Evolutionary conservation across 2,888 invertebrate species (phyloP), one percentile per base, ranked within the genome.

Genomic region (Acronicta alni): DNA sequence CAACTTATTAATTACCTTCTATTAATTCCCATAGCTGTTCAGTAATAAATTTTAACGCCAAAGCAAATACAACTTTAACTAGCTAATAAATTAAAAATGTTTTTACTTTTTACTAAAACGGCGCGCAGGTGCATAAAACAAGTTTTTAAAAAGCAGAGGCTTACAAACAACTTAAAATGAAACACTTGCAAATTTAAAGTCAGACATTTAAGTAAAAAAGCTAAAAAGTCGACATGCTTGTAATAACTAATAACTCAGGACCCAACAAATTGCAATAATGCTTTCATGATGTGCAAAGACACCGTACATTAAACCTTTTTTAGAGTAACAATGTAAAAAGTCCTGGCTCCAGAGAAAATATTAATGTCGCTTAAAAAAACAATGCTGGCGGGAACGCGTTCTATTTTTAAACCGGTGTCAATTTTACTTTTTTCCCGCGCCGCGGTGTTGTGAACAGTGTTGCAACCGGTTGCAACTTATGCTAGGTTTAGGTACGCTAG

Each of bases 371-470:
- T 72, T 67, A 72, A 77, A 83, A 84, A 79, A 83, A 70, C 54
- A 52, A 67, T 66, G 63, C 63, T 58, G 77, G 75, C 79, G 75
- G 77, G 78, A 80, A 74, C 74, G 73, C 59, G 81, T 84, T 88
- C 85, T 89, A 87, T 88, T 86, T 88, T 88, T 88, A 85, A 88
- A 84, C 80, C 67, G 48, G 80, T 82, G 85, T 85, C 81, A 85
- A 80, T 87, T 86, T 85, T 76, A 70, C 76, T 81, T 86, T 85
- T 86, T 85, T 85, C 69, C 60, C 67, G 72, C 70, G 69, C 43
- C 35, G 44, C 35, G 17, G 38, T 54, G 37, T 44, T 7, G 54
- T 46, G 49, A 37, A 45, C 37, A 59, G 46, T 63, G 68, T 60
- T 66, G 57, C 26, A 30, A 56, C 49, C 20, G 61, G 68, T 60